Conservation (phyloP, 1,140 invertebrate species). For the Lamellibrachia luymesi region DNA sequence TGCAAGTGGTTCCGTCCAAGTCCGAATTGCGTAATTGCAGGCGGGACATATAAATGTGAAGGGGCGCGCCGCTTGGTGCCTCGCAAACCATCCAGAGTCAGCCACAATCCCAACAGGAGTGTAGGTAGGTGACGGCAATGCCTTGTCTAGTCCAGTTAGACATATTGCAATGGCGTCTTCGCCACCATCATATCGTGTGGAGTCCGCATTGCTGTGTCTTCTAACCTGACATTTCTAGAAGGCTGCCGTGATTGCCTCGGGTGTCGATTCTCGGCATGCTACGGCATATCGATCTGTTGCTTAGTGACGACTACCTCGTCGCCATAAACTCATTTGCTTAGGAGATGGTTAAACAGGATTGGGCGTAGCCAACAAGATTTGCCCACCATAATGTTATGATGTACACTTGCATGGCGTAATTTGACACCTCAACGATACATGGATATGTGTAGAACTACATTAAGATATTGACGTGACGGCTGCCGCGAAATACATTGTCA, state of each 20-base stretch:
- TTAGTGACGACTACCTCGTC: neutral
- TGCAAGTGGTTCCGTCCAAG: neutral
- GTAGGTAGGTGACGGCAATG: neutral
- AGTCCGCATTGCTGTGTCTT: neutral
- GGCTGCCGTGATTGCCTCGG: neutral
- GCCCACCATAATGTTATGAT: neutral
- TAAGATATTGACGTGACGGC: neutral
- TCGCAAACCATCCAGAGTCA: neutral
- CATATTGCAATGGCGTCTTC: neutral
- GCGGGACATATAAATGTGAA: neutral
- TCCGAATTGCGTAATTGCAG: conserved; percentile 4
- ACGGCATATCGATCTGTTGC: neutral
- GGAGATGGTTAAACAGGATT: neutral
- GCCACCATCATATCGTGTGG: neutral
- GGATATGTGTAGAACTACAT: neutral
- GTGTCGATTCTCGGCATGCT: neutral
- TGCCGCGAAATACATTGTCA: neutral
- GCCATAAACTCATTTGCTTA: neutral
- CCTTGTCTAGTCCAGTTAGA: neutral
- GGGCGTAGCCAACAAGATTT: neutral
- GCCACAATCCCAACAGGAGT: neutral
- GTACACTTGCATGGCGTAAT: neutral
- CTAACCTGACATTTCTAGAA: neutral
- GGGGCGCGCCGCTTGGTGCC: neutral
- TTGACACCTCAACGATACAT: neutral